Percentiles rank a stretch among this genome's conserved stretches.
These are phyloP conservation scores for Selenia dentaria DNA, from an alignment of 2,888 invertebrate species.

Conservation along the genomic window DNA sequence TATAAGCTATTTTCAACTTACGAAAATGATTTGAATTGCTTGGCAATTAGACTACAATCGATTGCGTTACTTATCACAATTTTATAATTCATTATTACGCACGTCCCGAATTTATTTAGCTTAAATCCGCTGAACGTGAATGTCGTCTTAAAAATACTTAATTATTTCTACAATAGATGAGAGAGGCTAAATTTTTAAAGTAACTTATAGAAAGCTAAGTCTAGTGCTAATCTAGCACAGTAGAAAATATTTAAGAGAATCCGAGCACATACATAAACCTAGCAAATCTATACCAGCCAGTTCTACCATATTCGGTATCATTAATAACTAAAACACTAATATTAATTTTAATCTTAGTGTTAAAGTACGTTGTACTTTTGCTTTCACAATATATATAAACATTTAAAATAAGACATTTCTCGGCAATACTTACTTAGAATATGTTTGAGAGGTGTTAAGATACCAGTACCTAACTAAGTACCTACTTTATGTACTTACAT, in stretches of 20 bases:
- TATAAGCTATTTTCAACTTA: background rate
- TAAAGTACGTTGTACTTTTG: slow-evolving; percentile 25
- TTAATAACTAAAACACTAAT: slow-evolving; percentile 1
- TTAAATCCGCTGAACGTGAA: no score
- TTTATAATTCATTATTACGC: slow-evolving; percentile 9
- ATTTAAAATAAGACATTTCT: slow-evolving; percentile 39
- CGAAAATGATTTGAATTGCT: slow-evolving; percentile 7
- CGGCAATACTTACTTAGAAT: slow-evolving; percentile 27
- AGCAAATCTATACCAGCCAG: slow-evolving; percentile 55
- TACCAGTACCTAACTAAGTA: no score
- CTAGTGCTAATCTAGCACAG: slow-evolving; percentile 6
- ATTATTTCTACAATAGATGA: slow-evolving; percentile 10
- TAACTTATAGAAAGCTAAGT: slow-evolving; percentile 34
- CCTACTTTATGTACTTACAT: no score
- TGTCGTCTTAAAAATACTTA: no score
- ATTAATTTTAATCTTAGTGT: slow-evolving; percentile 14
- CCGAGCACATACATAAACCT: slow-evolving; percentile 23
- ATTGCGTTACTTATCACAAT: slow-evolving; percentile 18
- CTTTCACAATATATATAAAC: slow-evolving; percentile 11
- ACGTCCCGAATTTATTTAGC: slow-evolving; percentile 4
- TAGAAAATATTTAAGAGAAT: slow-evolving; percentile 24
- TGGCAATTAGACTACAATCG: slow-evolving; percentile 10
- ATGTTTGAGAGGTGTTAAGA: no score
- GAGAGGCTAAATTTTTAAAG: slow-evolving; percentile 17
- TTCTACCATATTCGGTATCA: slow-evolving; percentile 19